phyloP scores from a whole-genome alignment of 1,140 invertebrate genomes.

The Teleogryllus occipitalis region DNA sequence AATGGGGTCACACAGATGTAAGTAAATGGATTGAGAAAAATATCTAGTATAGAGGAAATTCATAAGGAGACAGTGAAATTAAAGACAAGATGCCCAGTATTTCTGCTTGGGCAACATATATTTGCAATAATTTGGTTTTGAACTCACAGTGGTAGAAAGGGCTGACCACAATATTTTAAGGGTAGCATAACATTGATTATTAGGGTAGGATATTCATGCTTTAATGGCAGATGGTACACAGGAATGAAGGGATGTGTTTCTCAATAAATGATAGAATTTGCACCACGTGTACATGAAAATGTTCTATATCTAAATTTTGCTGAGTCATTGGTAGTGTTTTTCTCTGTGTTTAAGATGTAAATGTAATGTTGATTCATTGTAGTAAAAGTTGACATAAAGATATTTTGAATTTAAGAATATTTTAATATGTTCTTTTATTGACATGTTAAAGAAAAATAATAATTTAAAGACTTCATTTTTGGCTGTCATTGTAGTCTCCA shows the following conservation, averaged over 20 bases:
- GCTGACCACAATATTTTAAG: background rate
- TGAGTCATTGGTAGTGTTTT: background rate
- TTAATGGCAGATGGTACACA: background rate
- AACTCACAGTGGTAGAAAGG: background rate
- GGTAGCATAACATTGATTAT: background rate
- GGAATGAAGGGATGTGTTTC: background rate
- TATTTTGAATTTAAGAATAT: too few species aligned
- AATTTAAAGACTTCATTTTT: too few species aligned
- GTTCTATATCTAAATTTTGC: background rate
- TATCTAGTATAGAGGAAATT: background rate
- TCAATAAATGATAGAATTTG: conserved; percentile 6
- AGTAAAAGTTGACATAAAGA: background rate
- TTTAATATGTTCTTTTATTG: too few species aligned
- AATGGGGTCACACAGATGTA: background rate
- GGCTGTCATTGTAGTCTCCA: too few species aligned
- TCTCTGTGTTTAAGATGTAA: background rate
- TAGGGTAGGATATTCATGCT: background rate
- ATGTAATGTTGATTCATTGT: background rate
- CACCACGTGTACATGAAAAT: conserved; percentile 4
- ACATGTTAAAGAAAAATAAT: too few species aligned
- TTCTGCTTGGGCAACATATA: background rate
- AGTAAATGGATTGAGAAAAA: background rate
- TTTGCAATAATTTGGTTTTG: background rate
- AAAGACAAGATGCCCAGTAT: too few species aligned
- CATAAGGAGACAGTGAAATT: background rate